Evolutionary conservation across 2,888 invertebrate species (phyloP).

Genomic region (Cataglyphis cursor): DNA sequence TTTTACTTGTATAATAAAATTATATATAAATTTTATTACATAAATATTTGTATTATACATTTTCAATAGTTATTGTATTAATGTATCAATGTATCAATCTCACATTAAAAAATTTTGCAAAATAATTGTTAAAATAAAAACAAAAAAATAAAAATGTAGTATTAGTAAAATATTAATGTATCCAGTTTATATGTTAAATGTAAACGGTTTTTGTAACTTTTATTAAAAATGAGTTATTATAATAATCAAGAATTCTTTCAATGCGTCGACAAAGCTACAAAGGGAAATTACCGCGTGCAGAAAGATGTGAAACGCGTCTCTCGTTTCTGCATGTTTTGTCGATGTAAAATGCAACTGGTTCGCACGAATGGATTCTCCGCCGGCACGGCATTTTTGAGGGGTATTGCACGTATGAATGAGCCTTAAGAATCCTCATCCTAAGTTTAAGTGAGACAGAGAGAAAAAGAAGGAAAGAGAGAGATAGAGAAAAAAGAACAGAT

Average conservation of each 20-base stretch:
- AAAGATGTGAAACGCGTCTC: slow-evolving; percentile 34
- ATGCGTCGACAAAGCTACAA: slow-evolving; percentile 20
- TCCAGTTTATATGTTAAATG: not conserved
- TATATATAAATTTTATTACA: not conserved
- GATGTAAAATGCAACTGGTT: slow-evolving; percentile 52
- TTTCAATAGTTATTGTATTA: not conserved
- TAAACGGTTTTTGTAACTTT: not conserved
- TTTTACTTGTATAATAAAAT: no score
- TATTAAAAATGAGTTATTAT: not conserved
- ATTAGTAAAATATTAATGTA: not conserved
- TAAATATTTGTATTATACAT: not conserved
- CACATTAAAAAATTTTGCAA: slow-evolving; percentile 3
- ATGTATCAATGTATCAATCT: not conserved
- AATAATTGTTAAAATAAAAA: not conserved
- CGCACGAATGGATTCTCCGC: slow-evolving; percentile 32
- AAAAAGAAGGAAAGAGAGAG: slow-evolving; percentile 59
- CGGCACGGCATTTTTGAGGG: slow-evolving; percentile 49
- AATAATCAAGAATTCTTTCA: not conserved
- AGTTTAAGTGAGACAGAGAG: slow-evolving; percentile 60
- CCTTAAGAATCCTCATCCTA: slow-evolving; percentile 69
- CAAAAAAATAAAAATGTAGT: not conserved
- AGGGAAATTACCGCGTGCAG: not conserved
- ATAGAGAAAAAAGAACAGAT: slow-evolving; percentile 67
- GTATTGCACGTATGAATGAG: slow-evolving; percentile 68
- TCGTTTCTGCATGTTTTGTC: slow-evolving; percentile 41